A percentile compares a stretch with the other conserved stretches of the same genome.
Evolutionary conservation across 2,797 vertebrate species (phyloP).

Genomic region (Sternarchorhynchus goeldii): DNA sequence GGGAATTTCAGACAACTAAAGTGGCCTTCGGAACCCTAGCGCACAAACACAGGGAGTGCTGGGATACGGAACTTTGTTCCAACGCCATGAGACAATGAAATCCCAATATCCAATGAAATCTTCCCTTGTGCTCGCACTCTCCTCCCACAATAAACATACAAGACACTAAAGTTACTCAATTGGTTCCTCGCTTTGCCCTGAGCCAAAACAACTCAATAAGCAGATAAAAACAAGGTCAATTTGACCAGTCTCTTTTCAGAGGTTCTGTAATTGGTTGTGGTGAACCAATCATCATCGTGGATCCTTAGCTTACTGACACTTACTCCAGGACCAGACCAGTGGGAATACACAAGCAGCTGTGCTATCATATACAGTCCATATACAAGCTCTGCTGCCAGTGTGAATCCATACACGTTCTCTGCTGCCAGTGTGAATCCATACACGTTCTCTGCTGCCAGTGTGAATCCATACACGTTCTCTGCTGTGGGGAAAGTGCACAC

Average conservation of each 20-base stretch:
- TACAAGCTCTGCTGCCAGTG: conserved; percentile 41
- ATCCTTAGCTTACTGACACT: conserved; percentile 52
- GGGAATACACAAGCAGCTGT: too few species aligned
- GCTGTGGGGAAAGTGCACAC: conserved; percentile 12
- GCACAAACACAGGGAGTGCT: background rate
- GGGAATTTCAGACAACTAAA: background rate
- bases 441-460: conserved; percentile 41
- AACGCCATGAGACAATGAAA: background rate
- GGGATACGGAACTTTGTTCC: background rate
- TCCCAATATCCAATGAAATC: background rate
- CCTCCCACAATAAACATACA: background rate
- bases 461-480: conserved; percentile 6
- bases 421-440: conserved; percentile 45
- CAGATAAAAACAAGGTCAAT: background rate
- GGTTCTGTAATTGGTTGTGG: conserved; percentile 22
- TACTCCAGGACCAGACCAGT: conserved; percentile 54
- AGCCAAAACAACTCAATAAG: conserved; percentile 20
- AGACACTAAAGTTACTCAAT: background rate
- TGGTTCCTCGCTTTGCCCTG: background rate
- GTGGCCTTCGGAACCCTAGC: background rate
- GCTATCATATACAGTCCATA: conserved; percentile 5
- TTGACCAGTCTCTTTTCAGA: conserved; percentile 11
- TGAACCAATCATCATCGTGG: conserved; percentile 40
- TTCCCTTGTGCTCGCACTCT: background rate
- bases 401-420: conserved; percentile 24